These are phyloP conservation scores for Venustaconcha ellipsiformis DNA, from an alignment of 1,140 invertebrate genomes.

Conservation along the genomic window DNA sequence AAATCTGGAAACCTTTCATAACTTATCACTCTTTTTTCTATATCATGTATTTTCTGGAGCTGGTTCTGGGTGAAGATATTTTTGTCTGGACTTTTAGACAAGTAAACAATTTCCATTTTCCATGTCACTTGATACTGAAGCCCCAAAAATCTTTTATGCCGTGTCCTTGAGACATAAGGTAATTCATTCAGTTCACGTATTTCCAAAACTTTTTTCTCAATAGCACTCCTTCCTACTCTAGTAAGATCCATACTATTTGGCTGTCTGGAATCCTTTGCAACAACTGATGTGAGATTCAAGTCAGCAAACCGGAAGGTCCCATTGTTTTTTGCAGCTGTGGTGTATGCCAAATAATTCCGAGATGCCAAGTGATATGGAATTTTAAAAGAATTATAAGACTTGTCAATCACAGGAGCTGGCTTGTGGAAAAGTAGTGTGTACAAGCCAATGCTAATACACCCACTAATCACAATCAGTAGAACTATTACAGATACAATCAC, in stretches of 20 bases:
- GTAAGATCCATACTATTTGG: neutral
- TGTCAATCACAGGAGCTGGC: slow-evolving; percentile 53
- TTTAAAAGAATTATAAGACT: slow-evolving; percentile 57
- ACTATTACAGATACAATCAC: slow-evolving; percentile 35
- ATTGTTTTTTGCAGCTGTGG: slow-evolving; percentile 38
- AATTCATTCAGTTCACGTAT: neutral
- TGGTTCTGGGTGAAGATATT: slow-evolving; percentile 61
- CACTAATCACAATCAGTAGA: slow-evolving; percentile 14
- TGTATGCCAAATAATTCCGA: slow-evolving; percentile 45
- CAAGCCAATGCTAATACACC: slow-evolving; percentile 42
- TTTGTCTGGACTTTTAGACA: slow-evolving; percentile 31
- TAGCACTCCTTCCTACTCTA: neutral
- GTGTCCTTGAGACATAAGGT: neutral
- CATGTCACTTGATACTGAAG: slow-evolving; percentile 19
- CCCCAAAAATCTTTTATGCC: slow-evolving; percentile 10
- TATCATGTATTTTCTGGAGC: slow-evolving; percentile 48
- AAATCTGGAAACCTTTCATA: slow-evolving; percentile 53
- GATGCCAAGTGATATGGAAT: slow-evolving; percentile 61
- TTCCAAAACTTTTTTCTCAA: neutral
- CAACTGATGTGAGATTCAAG: neutral
- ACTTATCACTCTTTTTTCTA: slow-evolving; percentile 53
- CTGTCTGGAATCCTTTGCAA: neutral
- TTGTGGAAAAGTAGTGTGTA: slow-evolving; percentile 44
- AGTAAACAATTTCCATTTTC: slow-evolving; percentile 40
- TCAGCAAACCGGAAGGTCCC: neutral